These are phyloP conservation scores for Triplophysa bombifrons DNA, from an alignment of 2,797 vertebrate genomes.

Conservation along the genomic window DNA sequence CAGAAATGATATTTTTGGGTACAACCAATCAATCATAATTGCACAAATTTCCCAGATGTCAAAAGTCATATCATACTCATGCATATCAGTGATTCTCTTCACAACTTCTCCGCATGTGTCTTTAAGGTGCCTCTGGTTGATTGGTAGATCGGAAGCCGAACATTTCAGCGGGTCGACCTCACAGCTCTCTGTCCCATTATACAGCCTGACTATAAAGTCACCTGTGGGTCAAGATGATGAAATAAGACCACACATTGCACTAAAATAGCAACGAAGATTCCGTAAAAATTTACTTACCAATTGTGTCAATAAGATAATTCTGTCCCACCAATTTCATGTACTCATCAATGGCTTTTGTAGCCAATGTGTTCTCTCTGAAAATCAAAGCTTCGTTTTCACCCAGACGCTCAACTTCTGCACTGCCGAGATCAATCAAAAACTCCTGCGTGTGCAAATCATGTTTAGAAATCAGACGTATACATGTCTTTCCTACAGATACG, in stretches of 20 bases:
- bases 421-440: conserved; percentile 88
- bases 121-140: conserved; percentile 81
- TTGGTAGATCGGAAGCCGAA: conserved; percentile 73
- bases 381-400: conserved; percentile 89
- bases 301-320: conserved; percentile 90
- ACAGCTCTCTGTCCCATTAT: conserved; percentile 77
- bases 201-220: conserved; percentile 80
- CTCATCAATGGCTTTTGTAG: conserved; percentile 96
- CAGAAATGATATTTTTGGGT: too few species aligned
- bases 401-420: conserved; percentile 87
- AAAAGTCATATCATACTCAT: conserved; percentile 75
- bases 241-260: conserved; percentile 7
- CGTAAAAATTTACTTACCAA: conserved; percentile 74
- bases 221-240: conserved; percentile 70
- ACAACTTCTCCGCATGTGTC: conserved; percentile 85
- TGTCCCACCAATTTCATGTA: conserved; percentile 98
- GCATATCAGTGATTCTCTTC: conserved; percentile 77
- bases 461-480: not conserved
- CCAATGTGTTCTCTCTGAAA: conserved; percentile 94
- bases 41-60: not conserved
- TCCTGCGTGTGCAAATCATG: conserved; percentile 72
- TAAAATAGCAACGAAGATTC: not conserved
- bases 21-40: too few species aligned
- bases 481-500: not conserved
- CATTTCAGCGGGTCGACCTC: conserved; percentile 91